Percentiles rank a stretch among this genome's conserved stretches.
These are phyloP conservation scores for Oegoconia quadripuncta DNA, from an alignment of 2,888 invertebrate species.

Conservation along the genomic window DNA sequence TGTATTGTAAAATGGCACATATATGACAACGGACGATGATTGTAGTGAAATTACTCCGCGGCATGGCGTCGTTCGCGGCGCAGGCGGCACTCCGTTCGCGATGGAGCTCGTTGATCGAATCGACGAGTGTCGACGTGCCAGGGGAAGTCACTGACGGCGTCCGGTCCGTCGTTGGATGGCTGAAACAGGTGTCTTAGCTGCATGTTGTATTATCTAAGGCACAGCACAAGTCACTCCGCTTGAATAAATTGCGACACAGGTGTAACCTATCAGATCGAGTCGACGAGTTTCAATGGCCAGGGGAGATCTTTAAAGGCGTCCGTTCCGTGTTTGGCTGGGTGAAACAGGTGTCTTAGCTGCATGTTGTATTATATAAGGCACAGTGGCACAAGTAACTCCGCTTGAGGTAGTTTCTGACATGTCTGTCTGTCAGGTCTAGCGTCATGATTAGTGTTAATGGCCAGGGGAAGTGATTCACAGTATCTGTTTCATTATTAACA, in stretches of 20 bases:
- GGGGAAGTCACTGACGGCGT: constrained; percentile 85
- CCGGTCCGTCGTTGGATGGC: constrained; percentile 89
- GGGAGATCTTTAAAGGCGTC: constrained; percentile 84
- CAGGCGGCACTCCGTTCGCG: constrained; percentile 85
- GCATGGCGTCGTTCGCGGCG: constrained; percentile 84
- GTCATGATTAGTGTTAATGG: constrained; percentile 82
- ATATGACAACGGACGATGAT: constrained; percentile 36
- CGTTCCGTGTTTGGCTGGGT: constrained; percentile 90
- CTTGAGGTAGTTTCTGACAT: too few species aligned
- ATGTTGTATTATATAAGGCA: too few species aligned
- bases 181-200: constrained; percentile 82
- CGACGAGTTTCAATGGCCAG: constrained; percentile 81
- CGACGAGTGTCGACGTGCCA: constrained; percentile 82
- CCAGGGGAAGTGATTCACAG: constrained; percentile 83
- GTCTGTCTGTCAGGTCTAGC: too few species aligned
- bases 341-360: constrained; percentile 80
- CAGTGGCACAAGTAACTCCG: background rate
- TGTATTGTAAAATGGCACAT: background rate
- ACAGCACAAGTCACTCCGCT: background rate
- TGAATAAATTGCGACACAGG: too few species aligned
- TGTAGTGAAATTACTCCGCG: constrained; percentile 42
- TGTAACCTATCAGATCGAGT: too few species aligned
- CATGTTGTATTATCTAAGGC: background rate
- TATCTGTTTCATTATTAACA: constrained; percentile 87
- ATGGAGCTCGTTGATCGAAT: constrained; percentile 86